These are phyloP conservation scores for Drosophila lini DNA, from an alignment of 1,140 invertebrate species.

Conservation along the genomic window DNA sequence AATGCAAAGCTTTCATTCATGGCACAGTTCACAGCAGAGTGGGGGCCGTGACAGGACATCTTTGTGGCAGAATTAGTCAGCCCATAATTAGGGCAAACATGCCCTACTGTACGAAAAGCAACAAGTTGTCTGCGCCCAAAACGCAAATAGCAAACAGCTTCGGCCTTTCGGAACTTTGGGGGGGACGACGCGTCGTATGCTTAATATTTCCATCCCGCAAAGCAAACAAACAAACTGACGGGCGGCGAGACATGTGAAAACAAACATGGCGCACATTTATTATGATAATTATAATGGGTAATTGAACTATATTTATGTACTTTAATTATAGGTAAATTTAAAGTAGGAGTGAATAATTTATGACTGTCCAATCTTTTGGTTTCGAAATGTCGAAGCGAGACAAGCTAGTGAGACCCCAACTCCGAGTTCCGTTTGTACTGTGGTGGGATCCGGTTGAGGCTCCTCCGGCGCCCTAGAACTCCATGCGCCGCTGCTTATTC, in stretches of 20 bases:
- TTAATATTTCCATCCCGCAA: slow-evolving; percentile 20
- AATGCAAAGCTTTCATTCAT: slow-evolving; percentile 24
- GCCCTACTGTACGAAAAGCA: slow-evolving; percentile 35
- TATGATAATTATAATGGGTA: slow-evolving; percentile 41
- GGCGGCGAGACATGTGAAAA: slow-evolving; percentile 28
- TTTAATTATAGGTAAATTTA: slow-evolving; percentile 39
- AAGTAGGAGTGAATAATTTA: slow-evolving; percentile 41
- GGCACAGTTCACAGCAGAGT: neutral
- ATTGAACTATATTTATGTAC: slow-evolving; percentile 42
- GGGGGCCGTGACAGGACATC: slow-evolving; percentile 9
- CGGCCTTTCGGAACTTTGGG: slow-evolving; percentile 1
- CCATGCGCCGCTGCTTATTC: slow-evolving; percentile 79
- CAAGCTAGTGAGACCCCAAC: slow-evolving; percentile 26
- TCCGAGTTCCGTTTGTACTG: slow-evolving; percentile 55
- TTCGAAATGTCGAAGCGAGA: slow-evolving; percentile 46
- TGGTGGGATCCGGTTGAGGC: slow-evolving; percentile 9
- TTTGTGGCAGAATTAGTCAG: neutral
- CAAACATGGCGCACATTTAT: slow-evolving; percentile 42
- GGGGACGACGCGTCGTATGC: slow-evolving; percentile 39
- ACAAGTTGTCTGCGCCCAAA: slow-evolving; percentile 56
- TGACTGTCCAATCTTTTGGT: slow-evolving; percentile 35
- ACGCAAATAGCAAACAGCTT: neutral
- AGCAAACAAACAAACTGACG: slow-evolving; percentile 25
- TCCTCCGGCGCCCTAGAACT: slow-evolving; percentile 59
- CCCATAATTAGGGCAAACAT: slow-evolving; percentile 6